Conservation (phyloP, 2,113 vertebrate species). For the Lampris incognitus region DNA sequence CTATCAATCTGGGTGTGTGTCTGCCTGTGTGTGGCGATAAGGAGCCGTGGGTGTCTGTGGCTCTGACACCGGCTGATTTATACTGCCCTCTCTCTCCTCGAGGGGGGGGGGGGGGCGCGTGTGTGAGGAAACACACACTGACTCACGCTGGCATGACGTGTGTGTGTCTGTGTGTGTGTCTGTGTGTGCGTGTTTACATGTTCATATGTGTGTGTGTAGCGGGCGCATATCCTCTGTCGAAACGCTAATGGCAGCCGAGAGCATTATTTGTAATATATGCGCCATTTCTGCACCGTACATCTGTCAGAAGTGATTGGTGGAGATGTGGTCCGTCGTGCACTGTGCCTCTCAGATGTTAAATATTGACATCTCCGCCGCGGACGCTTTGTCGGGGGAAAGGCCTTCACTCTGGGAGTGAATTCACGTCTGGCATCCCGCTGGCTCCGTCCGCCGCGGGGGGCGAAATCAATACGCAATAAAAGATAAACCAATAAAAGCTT, state of each 20-base stretch:
- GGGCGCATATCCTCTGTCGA: constrained; percentile 50
- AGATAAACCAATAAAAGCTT: constrained; percentile 42
- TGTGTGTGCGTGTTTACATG: constrained; percentile 45
- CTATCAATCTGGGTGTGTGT: constrained; percentile 76
- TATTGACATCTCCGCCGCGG: too few species aligned
- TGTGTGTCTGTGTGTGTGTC: constrained; percentile 43
- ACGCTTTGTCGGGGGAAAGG: not conserved
- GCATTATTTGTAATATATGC: constrained; percentile 42
- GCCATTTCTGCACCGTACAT: constrained; percentile 22
- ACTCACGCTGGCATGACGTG: constrained; percentile 66
- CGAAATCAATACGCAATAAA: constrained; percentile 58
- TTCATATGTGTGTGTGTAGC: constrained; percentile 22
- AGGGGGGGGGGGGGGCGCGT: constrained; percentile 63
- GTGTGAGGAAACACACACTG: constrained; percentile 70
- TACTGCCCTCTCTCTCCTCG: constrained; percentile 69
- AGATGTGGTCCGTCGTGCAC: too few species aligned
- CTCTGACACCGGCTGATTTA: constrained; percentile 77
- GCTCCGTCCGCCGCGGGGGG: not conserved
- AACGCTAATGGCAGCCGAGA: constrained; percentile 54
- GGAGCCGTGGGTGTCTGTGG: constrained; percentile 76
- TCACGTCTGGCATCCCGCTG: not conserved
- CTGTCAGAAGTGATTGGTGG: constrained; percentile 40
- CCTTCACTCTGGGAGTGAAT: not conserved
- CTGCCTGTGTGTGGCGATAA: constrained; percentile 76
- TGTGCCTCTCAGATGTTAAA: too few species aligned